Base-by-base conservation (phyloP, 1,140 invertebrate genomes). In the Dendroctonus ponderosae region DNA sequence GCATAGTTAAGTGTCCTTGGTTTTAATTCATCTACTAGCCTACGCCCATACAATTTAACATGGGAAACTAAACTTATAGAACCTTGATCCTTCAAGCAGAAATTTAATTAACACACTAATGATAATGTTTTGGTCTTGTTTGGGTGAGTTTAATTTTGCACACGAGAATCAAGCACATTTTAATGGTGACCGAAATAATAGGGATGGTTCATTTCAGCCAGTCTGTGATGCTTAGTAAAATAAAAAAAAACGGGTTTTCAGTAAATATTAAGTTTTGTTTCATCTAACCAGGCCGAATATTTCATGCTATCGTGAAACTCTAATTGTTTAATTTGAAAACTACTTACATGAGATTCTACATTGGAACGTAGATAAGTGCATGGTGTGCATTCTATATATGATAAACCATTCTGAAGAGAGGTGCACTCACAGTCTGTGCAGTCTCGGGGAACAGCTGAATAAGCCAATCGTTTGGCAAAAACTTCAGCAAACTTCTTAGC, bases 381-480 rank as follows among this genome's bases (percentile, higher is more conserved):
- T 0, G 84, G 82, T 63, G 82, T 81, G 68, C 86, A 88, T 64
- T 86, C 84, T 80, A 89, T 83, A 74, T 82, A 85, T 2, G 86
- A 84, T 8, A 86, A 78, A 0, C 87, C 88, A 14, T 85, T 82
- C 53, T 87, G 84, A 68, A 85, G 81, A 3, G 85, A 83, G 5
- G 85, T 84, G 74, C 91, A 94, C 71, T 90, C 87, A 75, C 91
- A 94, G 6, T 83, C 82, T 72, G 91, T 88, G 70, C 89, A 91
- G 7, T 77, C 66, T 41, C 79, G 80, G 0, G 88, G 85, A n/a
- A 76, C 64, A 3, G 89, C 87, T 7, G 84, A 85, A 12, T 82
- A 69, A 0, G 86, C 88, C 0, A 92, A 78, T 42, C 88, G 80
- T 60, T 87, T 86, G 1, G 86, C 83, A 64, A 93, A 90, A 0